Base-by-base conservation (phyloP, 2,797 vertebrate species). In the Rhynchonycteris naso region DNA sequence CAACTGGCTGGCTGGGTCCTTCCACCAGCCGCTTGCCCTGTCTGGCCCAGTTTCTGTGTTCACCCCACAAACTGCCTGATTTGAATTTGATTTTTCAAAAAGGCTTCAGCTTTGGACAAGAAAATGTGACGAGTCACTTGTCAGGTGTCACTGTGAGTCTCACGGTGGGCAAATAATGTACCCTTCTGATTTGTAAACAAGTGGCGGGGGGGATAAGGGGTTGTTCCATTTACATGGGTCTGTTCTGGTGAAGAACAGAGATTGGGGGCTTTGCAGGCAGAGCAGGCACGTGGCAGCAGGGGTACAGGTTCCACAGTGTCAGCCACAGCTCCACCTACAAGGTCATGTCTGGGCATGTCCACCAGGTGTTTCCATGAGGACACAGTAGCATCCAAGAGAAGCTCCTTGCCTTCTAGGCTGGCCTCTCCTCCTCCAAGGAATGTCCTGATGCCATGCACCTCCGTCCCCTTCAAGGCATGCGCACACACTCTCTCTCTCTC, bases 31-130 rank as follows among this genome's bases (percentile, higher is more conserved):
- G 4, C 19, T 61, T 58, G 38, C 58, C 61, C n/a, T 35, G 1
- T 24, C 38, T 43, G 2, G 11, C 21, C 52, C 61, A 18, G 35
- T 28, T 75, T 86, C 74, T 61, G n/a, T 33, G 9, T 22, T 79
- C 12, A 12, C 12, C 59, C 74, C 21, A 26, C 9, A 26, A 28
- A 65, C 22, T 0, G 0, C 66, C 10, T 8, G 13, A 19, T 56
- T 80, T 1, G 3, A 63, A 65, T 79, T 52, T 33, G 21, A 65
- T 90, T 95, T 90, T 35, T 81, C 54, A 71, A n/a, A 30, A 50
- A 87, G 43, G 5, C 52, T 85, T 72, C 5, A 35, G 47, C 38
- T 83, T 81, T 91, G 89, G 52, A 72, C 38, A 38, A 21, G 75
- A 58, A 88, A 35, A 30, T 12, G 58, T 50, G 21, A 22, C 15